These are phyloP conservation scores for Agelas oroides DNA, from an alignment of 37 sponge, comb jelly and placozoan genomes.

Conservation along the genomic window DNA sequence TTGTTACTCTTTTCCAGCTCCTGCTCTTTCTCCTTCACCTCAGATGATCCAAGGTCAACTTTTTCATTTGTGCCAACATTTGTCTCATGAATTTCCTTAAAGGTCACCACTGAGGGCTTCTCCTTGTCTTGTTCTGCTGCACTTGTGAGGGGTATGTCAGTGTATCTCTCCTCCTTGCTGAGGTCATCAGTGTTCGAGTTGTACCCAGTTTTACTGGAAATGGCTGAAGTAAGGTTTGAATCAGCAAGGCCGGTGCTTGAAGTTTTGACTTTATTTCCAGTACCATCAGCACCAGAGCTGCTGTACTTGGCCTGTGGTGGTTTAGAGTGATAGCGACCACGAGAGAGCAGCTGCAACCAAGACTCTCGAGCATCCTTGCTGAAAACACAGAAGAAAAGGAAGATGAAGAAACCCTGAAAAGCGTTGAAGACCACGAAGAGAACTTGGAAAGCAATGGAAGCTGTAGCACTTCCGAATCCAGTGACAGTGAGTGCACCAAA, in stretches of 20 bases:
- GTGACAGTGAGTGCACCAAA: conserved; percentile 3
- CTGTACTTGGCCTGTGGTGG: background rate
- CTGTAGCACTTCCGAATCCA: background rate
- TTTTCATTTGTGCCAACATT: background rate
- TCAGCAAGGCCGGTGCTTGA: too few relatives aligned
- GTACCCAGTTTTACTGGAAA: background rate
- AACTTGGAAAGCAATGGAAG: background rate
- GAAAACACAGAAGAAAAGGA: conserved; percentile 20
- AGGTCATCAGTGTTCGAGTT: background rate
- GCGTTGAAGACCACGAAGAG: conserved; percentile 23
- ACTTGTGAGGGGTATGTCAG: background rate
- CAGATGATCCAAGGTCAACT: background rate
- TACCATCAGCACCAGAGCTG: background rate
- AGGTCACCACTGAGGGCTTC: too few relatives aligned
- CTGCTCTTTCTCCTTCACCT: background rate
- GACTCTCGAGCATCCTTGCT: conserved; percentile 7
- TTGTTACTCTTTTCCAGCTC: too few relatives aligned
- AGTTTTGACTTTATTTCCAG: background rate
- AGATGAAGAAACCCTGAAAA: conserved; percentile 23
- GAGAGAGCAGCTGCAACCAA: background rate
- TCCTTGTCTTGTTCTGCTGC: background rate
- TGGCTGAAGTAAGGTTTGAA: too few relatives aligned
- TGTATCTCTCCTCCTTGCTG: background rate
- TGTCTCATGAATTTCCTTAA: background rate
- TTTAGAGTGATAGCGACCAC: conserved; percentile 4